These are phyloP conservation scores for Copidosoma floridanum DNA, from an alignment of 1,140 invertebrate genomes.

Conservation along the genomic window DNA sequence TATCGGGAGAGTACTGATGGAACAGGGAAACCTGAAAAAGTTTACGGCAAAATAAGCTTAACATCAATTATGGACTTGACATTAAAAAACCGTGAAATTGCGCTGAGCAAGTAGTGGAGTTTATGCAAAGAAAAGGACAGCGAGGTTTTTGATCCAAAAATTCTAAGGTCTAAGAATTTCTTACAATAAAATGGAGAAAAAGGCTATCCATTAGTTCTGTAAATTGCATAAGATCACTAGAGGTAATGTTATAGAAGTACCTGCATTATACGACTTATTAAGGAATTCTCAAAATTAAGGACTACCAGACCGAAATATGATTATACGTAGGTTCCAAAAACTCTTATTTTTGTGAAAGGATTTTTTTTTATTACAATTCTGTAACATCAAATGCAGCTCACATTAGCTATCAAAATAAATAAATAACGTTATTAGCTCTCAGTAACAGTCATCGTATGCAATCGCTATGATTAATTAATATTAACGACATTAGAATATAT, in stretches of 20 bases:
- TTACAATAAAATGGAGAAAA: conserved; percentile 13
- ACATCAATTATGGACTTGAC: conserved; percentile 9
- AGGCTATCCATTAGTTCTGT: conserved; percentile 20
- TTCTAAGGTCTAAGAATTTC: conserved; percentile 17
- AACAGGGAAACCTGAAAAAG: background rate
- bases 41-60: conserved; percentile 8
- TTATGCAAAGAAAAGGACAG: conserved; percentile 1
- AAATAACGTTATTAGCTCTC: background rate
- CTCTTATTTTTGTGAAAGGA: conserved; percentile 16
- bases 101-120: background rate
- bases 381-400: background rate
- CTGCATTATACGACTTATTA: conserved; percentile 27
- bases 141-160: conserved; percentile 11
- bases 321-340: conserved; percentile 26
- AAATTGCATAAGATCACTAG: conserved; percentile 33
- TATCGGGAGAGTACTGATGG: conserved; percentile 14
- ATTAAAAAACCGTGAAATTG: conserved; percentile 7
- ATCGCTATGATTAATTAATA: conserved; percentile 1
- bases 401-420: background rate
- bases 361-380: background rate
- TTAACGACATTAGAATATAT: background rate
- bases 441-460: background rate
- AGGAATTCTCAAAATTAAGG: conserved; percentile 9
- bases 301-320: conserved; percentile 28
- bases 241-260: background rate